A percentile compares a stretch with the other conserved stretches of the same genome.
phyloP scores from a whole-genome alignment of 2,888 invertebrate genomes.

The Peribatodes rhomboidaria region DNA sequence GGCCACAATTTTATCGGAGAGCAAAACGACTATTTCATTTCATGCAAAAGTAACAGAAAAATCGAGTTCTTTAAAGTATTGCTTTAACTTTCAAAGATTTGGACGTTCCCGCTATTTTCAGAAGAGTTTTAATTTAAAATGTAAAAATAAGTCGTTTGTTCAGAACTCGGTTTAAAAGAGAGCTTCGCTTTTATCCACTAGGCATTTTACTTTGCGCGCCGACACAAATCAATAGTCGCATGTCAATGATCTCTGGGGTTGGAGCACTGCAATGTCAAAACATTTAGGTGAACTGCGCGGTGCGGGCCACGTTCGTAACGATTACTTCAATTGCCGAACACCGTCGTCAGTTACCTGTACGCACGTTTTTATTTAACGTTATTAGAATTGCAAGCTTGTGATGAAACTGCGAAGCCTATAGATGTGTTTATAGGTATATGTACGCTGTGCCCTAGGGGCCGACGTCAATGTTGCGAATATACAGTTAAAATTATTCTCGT shows the following conservation, averaged over 20 bases:
- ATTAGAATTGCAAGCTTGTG: slow-evolving; percentile 42
- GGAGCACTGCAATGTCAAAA: slow-evolving; percentile 53
- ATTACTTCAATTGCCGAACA: slow-evolving; percentile 34
- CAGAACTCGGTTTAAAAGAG: slow-evolving; percentile 22
- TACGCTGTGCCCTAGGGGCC: slow-evolving; percentile 35
- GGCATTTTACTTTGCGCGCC: slow-evolving; percentile 46
- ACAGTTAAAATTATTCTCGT: slow-evolving; percentile 46
- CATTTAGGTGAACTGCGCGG: slow-evolving; percentile 35
- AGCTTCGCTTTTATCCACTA: slow-evolving; percentile 36
- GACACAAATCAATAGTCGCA: slow-evolving; percentile 59
- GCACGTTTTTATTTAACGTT: slow-evolving; percentile 32
- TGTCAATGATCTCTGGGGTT: slow-evolving; percentile 57
- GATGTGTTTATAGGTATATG: not conserved
- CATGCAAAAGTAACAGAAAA: too few species aligned
- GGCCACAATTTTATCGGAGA: slow-evolving; percentile 22
- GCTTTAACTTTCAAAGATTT: not conserved
- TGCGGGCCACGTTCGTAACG: slow-evolving; percentile 22
- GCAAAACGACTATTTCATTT: slow-evolving; percentile 25
- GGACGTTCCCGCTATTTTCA: not conserved
- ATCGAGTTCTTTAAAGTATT: too few species aligned
- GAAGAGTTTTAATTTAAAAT: slow-evolving; percentile 10
- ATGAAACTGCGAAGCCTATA: slow-evolving; percentile 29
- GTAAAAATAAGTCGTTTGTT: slow-evolving; percentile 9
- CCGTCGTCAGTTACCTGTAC: slow-evolving; percentile 26
- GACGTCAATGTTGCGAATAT: slow-evolving; percentile 44